Conservation (phyloP, 2,797 vertebrate species). For the Lagocephalus sceleratus region DNA sequence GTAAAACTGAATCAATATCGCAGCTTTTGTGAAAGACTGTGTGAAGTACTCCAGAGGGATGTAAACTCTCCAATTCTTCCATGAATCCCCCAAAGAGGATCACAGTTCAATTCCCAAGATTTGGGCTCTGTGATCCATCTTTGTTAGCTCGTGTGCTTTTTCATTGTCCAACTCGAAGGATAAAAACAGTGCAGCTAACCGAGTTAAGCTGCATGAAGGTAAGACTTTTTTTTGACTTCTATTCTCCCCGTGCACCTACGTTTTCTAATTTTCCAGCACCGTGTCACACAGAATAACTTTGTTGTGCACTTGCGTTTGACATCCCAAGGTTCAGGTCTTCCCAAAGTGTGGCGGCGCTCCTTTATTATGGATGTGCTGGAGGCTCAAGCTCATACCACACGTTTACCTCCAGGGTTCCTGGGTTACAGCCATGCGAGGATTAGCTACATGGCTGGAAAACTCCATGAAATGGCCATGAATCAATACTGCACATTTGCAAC, state of each 20-base stretch:
- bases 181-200: slow-evolving; percentile 10
- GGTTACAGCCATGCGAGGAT: not conserved
- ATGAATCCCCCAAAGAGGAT: slow-evolving; percentile 25
- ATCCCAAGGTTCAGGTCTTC: not conserved
- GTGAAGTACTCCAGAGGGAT: slow-evolving; percentile 28
- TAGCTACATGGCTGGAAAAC: not conserved
- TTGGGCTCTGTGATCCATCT: slow-evolving; percentile 35
- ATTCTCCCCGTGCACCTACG: slow-evolving; percentile 7
- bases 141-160: slow-evolving; percentile 32
- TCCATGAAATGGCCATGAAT: not conserved
- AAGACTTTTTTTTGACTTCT: not conserved
- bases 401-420: not conserved
- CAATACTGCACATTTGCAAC: not conserved
- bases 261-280: slow-evolving; percentile 23
- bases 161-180: slow-evolving; percentile 25
- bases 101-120: slow-evolving; percentile 32
- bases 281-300: slow-evolving; percentile 23
- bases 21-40: slow-evolving; percentile 17
- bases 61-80: slow-evolving; percentile 19
- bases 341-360: not conserved
- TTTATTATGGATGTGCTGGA: not conserved
- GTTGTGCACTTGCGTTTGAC: not conserved
- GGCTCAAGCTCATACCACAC: not conserved
- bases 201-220: slow-evolving; percentile 9
- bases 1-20: slow-evolving; percentile 53